Evolutionary conservation across 2,113 vertebrate species (phyloP).

Genomic region (Mustelus asterias): DNA sequence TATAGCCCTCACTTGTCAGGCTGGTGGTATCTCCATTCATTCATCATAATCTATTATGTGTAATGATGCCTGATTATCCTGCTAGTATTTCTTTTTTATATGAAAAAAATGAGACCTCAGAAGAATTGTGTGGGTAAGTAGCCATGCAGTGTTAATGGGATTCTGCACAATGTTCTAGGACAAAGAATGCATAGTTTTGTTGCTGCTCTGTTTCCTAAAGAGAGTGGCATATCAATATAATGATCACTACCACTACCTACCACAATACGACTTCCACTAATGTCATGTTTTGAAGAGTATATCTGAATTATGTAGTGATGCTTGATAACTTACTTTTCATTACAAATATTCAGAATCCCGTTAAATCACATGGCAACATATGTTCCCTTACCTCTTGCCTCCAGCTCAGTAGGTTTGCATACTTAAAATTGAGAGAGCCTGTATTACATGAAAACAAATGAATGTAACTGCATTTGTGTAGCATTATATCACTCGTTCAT

Average conservation of each 20-base stretch:
- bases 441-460: not conserved
- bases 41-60: constrained; percentile 33
- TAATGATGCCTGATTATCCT: constrained; percentile 17
- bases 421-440: not conserved
- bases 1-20: not conserved
- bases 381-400: not conserved
- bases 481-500: not conserved
- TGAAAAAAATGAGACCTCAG: constrained; percentile 23
- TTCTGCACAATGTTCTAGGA: constrained; percentile 5
- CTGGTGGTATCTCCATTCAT: constrained; percentile 4
- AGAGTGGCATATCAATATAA: not conserved
- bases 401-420: not conserved
- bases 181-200: not conserved
- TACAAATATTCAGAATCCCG: not conserved
- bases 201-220: not conserved
- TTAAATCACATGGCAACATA: not conserved
- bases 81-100: constrained; percentile 26
- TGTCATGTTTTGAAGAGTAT: not conserved
- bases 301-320: not conserved
- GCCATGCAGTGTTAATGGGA: constrained; percentile 28
- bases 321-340: not conserved
- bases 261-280: not conserved
- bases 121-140: constrained; percentile 35
- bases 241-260: not conserved
- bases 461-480: not conserved